phyloP scores from a whole-genome alignment of 2,797 vertebrate species.

The Triplophysa yarkandensis region DNA sequence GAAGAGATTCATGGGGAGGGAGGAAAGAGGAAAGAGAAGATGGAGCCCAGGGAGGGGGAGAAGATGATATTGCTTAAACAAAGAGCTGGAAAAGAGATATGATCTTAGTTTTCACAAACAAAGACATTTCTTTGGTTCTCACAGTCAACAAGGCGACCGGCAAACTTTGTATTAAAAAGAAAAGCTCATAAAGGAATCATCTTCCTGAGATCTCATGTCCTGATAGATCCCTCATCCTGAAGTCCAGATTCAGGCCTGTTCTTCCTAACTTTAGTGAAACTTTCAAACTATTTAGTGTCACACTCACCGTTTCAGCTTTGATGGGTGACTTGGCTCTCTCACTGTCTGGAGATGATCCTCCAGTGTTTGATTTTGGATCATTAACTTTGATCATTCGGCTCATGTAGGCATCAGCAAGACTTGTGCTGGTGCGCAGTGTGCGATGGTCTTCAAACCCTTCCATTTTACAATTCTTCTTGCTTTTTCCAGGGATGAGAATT shows the following conservation, averaged over 20 bases:
- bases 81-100: constrained; percentile 67
- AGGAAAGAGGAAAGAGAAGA: constrained; percentile 57
- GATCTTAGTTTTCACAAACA: constrained; percentile 72
- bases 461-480: constrained; percentile 84
- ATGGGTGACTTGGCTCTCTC: constrained; percentile 77
- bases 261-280: neutral
- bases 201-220: neutral
- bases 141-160: constrained; percentile 31
- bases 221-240: neutral
- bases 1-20: constrained; percentile 40
- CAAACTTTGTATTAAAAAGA: constrained; percentile 6
- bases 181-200: neutral
- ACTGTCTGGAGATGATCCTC: constrained; percentile 69
- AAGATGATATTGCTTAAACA: constrained; percentile 61
- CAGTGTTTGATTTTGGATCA: constrained; percentile 72
- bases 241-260: constrained; percentile 11
- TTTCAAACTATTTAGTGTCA: too few relatives aligned
- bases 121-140: constrained; percentile 53
- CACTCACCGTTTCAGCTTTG: constrained; percentile 80
- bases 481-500: constrained; percentile 81
- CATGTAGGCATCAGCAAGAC: constrained; percentile 84
- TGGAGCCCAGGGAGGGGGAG: constrained; percentile 33
- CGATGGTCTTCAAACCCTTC: constrained; percentile 76
- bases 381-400: constrained; percentile 97
- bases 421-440: constrained; percentile 70